Conservation (phyloP, 2,888 invertebrate genomes). For the Noctua pronuba region DNA sequence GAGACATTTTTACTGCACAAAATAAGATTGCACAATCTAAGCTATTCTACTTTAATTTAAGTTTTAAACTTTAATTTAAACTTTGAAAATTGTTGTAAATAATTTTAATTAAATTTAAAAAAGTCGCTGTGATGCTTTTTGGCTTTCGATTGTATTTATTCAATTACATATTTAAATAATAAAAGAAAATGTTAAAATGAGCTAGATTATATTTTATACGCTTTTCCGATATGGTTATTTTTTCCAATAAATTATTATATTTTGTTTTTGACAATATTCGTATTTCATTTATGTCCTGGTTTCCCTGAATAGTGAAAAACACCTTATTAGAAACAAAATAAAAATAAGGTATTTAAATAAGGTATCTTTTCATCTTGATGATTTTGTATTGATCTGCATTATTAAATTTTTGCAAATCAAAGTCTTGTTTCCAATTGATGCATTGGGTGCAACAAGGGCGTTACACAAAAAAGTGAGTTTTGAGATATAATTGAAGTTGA, state of each 20-base stretch:
- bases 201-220: conserved; percentile 76
- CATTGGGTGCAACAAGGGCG: too few relatives aligned
- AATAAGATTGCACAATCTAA: conserved; percentile 52
- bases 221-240: conserved; percentile 75
- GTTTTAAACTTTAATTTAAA: conserved; percentile 52
- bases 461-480: too few relatives aligned
- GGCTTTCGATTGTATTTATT: conserved; percentile 68
- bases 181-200: conserved; percentile 65
- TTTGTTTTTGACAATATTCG: conserved; percentile 71
- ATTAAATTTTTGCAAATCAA: background rate
- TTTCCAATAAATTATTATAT: conserved; percentile 81
- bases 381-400: background rate
- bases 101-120: conserved; percentile 65
- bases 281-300: conserved; percentile 52
- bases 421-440: background rate
- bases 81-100: conserved; percentile 70
- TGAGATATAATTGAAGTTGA: too few relatives aligned
- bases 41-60: conserved; percentile 56
- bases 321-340: background rate
- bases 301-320: background rate
- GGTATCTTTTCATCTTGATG: background rate
- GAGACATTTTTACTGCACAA: conserved; percentile 31
- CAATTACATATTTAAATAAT: conserved; percentile 53
- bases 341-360: background rate
- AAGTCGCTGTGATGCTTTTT: conserved; percentile 73